Evolutionary conservation across 2,797 vertebrate genomes (phyloP).

Genomic region (Pseudochaenichthys georgianus): DNA sequence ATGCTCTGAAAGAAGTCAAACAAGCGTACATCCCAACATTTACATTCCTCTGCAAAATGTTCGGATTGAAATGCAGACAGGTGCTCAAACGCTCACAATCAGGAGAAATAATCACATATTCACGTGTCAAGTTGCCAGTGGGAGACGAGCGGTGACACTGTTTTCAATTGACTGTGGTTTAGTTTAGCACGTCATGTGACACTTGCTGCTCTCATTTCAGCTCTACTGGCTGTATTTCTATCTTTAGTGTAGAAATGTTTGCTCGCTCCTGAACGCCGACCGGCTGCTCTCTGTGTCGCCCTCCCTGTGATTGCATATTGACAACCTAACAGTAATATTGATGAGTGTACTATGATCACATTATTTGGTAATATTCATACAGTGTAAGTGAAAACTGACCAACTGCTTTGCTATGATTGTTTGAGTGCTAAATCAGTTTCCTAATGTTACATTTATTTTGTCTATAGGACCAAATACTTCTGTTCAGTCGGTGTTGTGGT

Average conservation of each 20-base stretch:
- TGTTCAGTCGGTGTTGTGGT: slow-evolving; percentile 75
- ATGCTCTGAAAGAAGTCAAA: slow-evolving; percentile 12
- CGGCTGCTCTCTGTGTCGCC: slow-evolving; percentile 44
- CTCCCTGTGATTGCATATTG: slow-evolving; percentile 60
- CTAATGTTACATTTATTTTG: slow-evolving; percentile 64
- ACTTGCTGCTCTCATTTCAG: slow-evolving; percentile 21
- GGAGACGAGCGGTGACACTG: slow-evolving; percentile 29
- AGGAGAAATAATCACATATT: slow-evolving; percentile 27
- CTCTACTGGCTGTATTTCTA: slow-evolving; percentile 55
- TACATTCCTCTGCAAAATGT: slow-evolving; percentile 3
- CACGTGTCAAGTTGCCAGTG: slow-evolving; percentile 52
- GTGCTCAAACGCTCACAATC: slow-evolving; percentile 45
- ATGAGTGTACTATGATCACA: slow-evolving; percentile 72
- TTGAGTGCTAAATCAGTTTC: slow-evolving; percentile 65
- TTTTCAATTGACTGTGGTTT: slow-evolving; percentile 50
- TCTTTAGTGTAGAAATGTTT: slow-evolving; percentile 45
- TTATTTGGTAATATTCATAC: slow-evolving; percentile 64
- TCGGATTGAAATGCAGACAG: slow-evolving; percentile 53
- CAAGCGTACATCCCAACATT: neutral
- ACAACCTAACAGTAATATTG: slow-evolving; percentile 59
- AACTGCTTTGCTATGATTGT: slow-evolving; percentile 72
- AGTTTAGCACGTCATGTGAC: slow-evolving; percentile 42
- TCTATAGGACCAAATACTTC: slow-evolving; percentile 70
- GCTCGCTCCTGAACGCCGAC: slow-evolving; percentile 52
- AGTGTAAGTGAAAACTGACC: slow-evolving; percentile 71